Evolutionary conservation across 2,888 invertebrate genomes (phyloP).

Genomic region (Lagria hirta): DNA sequence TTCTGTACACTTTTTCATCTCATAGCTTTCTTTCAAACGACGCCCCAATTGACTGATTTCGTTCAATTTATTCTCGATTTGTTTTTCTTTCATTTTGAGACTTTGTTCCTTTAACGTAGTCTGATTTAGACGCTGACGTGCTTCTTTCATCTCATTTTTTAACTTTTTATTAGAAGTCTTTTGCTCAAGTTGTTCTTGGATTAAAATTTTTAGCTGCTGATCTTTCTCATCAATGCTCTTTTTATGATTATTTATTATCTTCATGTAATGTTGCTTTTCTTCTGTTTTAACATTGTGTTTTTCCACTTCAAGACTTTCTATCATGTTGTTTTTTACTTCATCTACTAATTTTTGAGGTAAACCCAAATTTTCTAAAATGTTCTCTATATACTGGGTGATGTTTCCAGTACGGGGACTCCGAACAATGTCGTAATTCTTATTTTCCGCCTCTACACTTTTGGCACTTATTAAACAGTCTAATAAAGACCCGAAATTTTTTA

Average conservation of each 20-base stretch:
- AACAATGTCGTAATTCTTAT: no score
- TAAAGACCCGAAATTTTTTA: conserved; percentile 6
- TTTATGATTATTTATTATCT: no score
- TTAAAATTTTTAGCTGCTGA: conserved; percentile 3
- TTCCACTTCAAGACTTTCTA: background rate
- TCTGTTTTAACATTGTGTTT: background rate
- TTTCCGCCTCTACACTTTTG: background rate
- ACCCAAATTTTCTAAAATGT: conserved; percentile 1
- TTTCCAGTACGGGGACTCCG: no score
- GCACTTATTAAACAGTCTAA: conserved; percentile 12
- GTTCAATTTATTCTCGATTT: conserved; percentile 9
- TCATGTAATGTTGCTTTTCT: background rate
- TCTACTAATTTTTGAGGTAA: conserved; percentile 2
- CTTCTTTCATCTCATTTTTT: conserved; percentile 10
- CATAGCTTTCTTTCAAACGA: conserved; percentile 3
- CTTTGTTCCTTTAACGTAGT: conserved; percentile 4
- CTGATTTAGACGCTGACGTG: conserved; percentile 1
- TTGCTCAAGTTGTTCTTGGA: conserved; percentile 4
- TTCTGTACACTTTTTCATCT: conserved; percentile 10
- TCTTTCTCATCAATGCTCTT: conserved; percentile 2
- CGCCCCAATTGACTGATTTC: conserved; percentile 8
- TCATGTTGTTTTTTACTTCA: conserved; percentile 3
- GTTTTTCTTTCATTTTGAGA: conserved; percentile 4
- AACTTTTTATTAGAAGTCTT: conserved; percentile 10
- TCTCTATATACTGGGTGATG: conserved; percentile 4